Evolutionary conservation across 2,888 invertebrate species (phyloP).

Genomic region (Andrena fulva): DNA sequence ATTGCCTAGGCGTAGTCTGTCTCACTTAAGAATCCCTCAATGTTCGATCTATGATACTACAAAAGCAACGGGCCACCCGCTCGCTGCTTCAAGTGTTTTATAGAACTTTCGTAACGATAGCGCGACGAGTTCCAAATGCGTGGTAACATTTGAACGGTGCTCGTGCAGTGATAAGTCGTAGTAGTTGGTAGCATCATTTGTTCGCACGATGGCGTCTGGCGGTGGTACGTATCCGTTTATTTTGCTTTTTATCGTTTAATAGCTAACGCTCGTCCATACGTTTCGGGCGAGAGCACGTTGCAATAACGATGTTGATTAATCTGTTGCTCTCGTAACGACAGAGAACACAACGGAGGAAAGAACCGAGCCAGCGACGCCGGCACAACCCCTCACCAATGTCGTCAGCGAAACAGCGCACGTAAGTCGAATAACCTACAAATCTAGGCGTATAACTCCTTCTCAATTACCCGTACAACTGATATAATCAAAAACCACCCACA

Average conservation of each 20-base stretch:
- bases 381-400: conserved; percentile 78
- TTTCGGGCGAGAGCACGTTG: background rate
- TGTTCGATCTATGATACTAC: conserved; percentile 6
- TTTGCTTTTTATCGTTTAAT: conserved; percentile 60
- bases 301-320: conserved; percentile 24
- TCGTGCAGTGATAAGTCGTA: conserved; percentile 39
- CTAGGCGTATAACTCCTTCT: background rate
- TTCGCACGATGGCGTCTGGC: conserved; percentile 83
- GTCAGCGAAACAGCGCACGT: conserved; percentile 81
- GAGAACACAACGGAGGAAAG: conserved; percentile 81
- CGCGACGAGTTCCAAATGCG: background rate
- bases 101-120: background rate
- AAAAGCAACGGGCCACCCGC: conserved; percentile 3
- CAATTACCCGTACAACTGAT: background rate
- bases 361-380: conserved; percentile 77
- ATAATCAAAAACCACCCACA: no score
- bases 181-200: conserved; percentile 70
- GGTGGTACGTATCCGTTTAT: conserved; percentile 77
- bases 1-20: background rate
- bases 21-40: background rate
- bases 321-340: conserved; percentile 55
- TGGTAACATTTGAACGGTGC: conserved; percentile 41
- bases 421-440: conserved; percentile 76
- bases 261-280: conserved; percentile 26
- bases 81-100: background rate